Conservation (phyloP, 2,888 invertebrate species). For the Seira ritae region DNA sequence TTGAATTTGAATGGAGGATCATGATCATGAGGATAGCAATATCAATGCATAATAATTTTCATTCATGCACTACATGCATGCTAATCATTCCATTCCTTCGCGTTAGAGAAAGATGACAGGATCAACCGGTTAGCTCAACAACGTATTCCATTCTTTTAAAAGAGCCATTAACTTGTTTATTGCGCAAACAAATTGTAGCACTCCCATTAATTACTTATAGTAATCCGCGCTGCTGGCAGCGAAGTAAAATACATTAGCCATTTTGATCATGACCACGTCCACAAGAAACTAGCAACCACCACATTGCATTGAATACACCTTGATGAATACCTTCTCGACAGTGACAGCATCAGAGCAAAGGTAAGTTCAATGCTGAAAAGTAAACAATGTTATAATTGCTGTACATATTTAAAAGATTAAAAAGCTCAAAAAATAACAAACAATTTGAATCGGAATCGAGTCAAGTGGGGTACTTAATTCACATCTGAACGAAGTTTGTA, state of each 20-base stretch:
- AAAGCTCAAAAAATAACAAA: no score
- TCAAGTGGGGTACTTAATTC: not conserved
- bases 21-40: no score
- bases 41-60: no score
- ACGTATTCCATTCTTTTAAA: conserved; percentile 36
- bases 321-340: no score
- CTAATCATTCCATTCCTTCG: not conserved
- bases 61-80: not conserved
- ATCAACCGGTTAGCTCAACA: conserved; percentile 47
- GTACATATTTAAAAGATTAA: no score
- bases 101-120: not conserved
- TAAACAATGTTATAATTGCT: conserved; percentile 3
- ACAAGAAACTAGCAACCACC: no score
- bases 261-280: conserved; percentile 45
- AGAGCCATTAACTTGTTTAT: conserved; percentile 47
- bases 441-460: not conserved
- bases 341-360: no score
- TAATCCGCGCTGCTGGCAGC: no score
- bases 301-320: no score
- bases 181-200: conserved; percentile 50
- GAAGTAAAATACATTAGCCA: conserved; percentile 41
- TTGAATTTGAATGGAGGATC: no score
- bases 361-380: conserved; percentile 6
- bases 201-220: conserved; percentile 45
- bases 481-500: not conserved